Conservation (phyloP, 2,113 vertebrate genomes). For the Pycnonotus jocosus region DNA sequence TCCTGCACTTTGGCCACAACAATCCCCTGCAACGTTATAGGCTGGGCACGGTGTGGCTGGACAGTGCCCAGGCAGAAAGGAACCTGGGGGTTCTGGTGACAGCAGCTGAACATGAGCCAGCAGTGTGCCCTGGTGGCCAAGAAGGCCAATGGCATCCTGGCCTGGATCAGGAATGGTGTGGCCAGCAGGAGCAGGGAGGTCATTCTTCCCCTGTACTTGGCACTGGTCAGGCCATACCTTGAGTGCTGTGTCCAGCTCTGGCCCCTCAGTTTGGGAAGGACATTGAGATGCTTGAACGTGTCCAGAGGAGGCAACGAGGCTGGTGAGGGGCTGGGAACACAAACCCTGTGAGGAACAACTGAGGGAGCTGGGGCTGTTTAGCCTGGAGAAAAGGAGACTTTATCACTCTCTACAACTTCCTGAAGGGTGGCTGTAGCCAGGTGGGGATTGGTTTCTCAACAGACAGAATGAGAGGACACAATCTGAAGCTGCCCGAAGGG, state of each 20-base stretch:
- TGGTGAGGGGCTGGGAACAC: background rate
- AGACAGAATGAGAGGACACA: background rate
- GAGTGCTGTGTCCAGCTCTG: background rate
- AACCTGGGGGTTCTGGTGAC: background rate
- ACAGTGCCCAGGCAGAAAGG: background rate
- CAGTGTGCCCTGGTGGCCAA: background rate
- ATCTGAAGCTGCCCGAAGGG: background rate
- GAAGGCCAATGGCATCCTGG: background rate
- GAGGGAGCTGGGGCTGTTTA: background rate
- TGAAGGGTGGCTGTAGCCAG: background rate
- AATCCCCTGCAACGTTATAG: background rate
- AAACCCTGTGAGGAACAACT: background rate
- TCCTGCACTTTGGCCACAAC: background rate
- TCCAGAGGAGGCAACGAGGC: background rate
- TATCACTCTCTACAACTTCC: background rate
- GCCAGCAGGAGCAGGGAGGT: background rate
- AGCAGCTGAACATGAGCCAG: background rate
- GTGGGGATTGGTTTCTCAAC: background rate
- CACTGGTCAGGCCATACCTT: background rate
- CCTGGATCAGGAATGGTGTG: background rate
- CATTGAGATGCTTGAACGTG: background rate
- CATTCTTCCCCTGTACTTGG: background rate
- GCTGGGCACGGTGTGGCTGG: background rate
- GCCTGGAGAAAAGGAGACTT: background rate
- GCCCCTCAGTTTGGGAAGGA: background rate